Evolutionary conservation across 2,797 vertebrate species (phyloP).

Genomic region (Tenualosa ilisha): DNA sequence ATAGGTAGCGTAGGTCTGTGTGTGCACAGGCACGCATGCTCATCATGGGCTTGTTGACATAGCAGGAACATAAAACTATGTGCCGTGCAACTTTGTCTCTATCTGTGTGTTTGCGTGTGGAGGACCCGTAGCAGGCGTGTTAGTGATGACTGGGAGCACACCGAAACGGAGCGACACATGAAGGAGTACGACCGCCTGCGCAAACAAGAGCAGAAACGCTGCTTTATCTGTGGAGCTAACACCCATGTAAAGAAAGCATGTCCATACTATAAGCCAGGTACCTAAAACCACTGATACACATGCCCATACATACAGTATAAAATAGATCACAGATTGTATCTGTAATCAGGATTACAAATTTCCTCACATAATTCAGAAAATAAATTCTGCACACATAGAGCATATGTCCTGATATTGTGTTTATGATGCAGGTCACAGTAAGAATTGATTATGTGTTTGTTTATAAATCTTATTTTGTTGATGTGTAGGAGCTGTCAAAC

Average conservation of each 20-base stretch:
- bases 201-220: constrained; percentile 82
- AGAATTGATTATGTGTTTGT: neutral
- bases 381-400: no score
- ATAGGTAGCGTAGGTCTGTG: neutral
- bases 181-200: constrained; percentile 80
- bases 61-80: neutral
- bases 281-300: neutral
- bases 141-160: constrained; percentile 64
- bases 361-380: no score
- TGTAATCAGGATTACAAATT: neutral
- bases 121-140: constrained; percentile 80
- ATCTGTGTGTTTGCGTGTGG: constrained; percentile 5
- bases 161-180: constrained; percentile 72
- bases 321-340: no score
- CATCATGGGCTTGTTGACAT: neutral
- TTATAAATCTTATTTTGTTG: neutral
- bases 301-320: neutral
- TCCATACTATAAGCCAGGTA: constrained; percentile 48
- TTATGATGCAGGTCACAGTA: no score
- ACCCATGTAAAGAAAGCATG: constrained; percentile 93
- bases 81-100: neutral
- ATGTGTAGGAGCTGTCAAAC: constrained; percentile 60
- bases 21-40: neutral
- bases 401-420: no score
- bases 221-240: constrained; percentile 87